Conservation (phyloP, 2,888 invertebrate species). For the Ametastegia equiseti region DNA sequence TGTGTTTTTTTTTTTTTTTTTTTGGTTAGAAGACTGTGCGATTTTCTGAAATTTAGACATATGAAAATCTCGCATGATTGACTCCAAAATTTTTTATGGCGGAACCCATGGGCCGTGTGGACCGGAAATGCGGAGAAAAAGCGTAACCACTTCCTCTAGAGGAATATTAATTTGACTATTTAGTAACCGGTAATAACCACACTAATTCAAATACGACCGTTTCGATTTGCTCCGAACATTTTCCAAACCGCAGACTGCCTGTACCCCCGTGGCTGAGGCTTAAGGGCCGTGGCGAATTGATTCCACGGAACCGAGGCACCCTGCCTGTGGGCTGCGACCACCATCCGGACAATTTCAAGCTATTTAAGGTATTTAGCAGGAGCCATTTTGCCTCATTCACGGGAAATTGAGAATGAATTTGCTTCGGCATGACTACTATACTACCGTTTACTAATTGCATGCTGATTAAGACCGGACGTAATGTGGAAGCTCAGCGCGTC, state of each 20-base stretch:
- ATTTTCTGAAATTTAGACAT: background rate
- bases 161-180: constrained; percentile 47
- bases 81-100: background rate
- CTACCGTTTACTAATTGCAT: constrained; percentile 15
- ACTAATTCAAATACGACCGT: constrained; percentile 30
- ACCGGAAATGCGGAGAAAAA: constrained; percentile 19
- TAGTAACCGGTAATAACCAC: constrained; percentile 25
- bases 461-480: constrained; percentile 13
- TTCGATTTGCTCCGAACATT: constrained; percentile 42
- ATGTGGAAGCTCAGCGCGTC: background rate
- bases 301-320: constrained; percentile 61
- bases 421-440: constrained; percentile 12
- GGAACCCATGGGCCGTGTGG: background rate
- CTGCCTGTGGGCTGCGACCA: constrained; percentile 60
- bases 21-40: background rate
- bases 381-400: constrained; percentile 52
- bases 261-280: constrained; percentile 49
- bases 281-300: constrained; percentile 69
- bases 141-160: constrained; percentile 46
- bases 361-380: constrained; percentile 65
- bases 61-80: constrained; percentile 16
- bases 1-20: background rate
- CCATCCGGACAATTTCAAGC: constrained; percentile 71
- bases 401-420: constrained; percentile 51
- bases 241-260: constrained; percentile 47